Evolutionary conservation across 2,113 vertebrate genomes (phyloP), one percentile per base, ranked within the genome.

Genomic region (Cettia cetti): DNA sequence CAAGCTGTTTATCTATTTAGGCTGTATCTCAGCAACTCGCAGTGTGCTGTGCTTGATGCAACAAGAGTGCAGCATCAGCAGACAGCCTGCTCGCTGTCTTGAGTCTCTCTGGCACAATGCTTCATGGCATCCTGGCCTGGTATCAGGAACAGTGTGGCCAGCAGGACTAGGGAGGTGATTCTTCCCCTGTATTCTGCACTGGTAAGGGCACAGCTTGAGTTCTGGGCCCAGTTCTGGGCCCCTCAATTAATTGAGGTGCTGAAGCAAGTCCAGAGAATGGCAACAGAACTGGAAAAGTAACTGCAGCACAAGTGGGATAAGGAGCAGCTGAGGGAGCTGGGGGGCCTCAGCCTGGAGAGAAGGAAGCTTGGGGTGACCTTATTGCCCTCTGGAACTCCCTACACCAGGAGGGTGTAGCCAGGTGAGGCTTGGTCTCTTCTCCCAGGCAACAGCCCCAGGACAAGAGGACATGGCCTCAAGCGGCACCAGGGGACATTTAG

Each of bases 41-140:
- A 6, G 11, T 2, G 33, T 22, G 16, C n/a, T 3, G 0, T 15
- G 42, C 11, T 37, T 53, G 61, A 33, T 31, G 33, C 7, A 3
- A 5, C 1, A 9, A 15, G 39, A 39, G 30, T 1, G 6, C 37
- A 40, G 72, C 47, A 49, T 9, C 33, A 75, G 20, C 28, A 42
- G 30, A 8, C 39, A 72, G 53, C 44, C 53, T 7, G 47, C 39
- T 71, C 2, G 0, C 11, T 9, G 21, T 35, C 39, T 53, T 1
- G 17, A 54, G 20, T 4, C 54, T 61, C 54, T 21, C 15, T 4
- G 14, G 45, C 21, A 5, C 60, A 9, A 11, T 3, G 44, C 21
- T 56, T 23, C 7, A 27, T 9, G 47, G 24, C 24, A 47, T 26
- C 53, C 61, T 18, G n/a, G n/a, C n/a, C 45, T 53, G 13, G 13